Base-by-base conservation (phyloP, 2,888 invertebrate genomes). In the Campoplex nolae region DNA sequence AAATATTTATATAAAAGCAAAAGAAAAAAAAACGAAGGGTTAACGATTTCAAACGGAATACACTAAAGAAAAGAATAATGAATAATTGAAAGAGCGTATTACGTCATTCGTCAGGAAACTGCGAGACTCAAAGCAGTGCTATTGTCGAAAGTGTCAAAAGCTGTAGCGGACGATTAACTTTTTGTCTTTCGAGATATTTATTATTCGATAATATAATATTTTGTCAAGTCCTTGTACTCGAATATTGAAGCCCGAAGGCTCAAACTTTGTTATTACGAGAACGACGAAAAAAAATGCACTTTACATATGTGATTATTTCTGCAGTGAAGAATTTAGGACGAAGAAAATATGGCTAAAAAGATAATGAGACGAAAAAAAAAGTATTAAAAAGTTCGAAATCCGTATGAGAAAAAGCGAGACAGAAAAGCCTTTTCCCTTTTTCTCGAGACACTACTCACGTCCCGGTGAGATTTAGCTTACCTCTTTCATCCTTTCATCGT, bases 361-460 rank as follows among this genome's bases (percentile, higher is more conserved):
- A 70, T n/a, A 38, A 35, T n/a, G 18, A 54, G 38, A 23, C 70
- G 58, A 35, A 42, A 42, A 42, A 42, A 42, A 42, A 9, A 42
- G 42, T 8, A 8, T 42, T 42, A 7, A 9, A 7, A 28, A 48
- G 75, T 56, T 54, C 16, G 35, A 67, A 45, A 68, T 54, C 54
- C n/a, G 68, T 68, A 68, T 18, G 35, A 56, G 67, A 74, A 54
- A 75, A 54, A 75, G 32, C 11, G 42, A 54, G 42, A 67, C 42
- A 67, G 18, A n/a, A 35, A 13, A 7, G 58, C 38, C 58, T 35
- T 51, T 71, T 71, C 51, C 62, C 62, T 71, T 71, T 83, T 58
- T 58, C 56, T 58, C 65, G 67, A 51, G 67, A 35, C 78, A 67
- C 67, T 18, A 67, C 67, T 18, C 73, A 67, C 67, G 65, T 54